These are phyloP conservation scores for Coboldia fuscipes DNA, from an alignment of 1,140 invertebrate genomes.

Conservation along the genomic window DNA sequence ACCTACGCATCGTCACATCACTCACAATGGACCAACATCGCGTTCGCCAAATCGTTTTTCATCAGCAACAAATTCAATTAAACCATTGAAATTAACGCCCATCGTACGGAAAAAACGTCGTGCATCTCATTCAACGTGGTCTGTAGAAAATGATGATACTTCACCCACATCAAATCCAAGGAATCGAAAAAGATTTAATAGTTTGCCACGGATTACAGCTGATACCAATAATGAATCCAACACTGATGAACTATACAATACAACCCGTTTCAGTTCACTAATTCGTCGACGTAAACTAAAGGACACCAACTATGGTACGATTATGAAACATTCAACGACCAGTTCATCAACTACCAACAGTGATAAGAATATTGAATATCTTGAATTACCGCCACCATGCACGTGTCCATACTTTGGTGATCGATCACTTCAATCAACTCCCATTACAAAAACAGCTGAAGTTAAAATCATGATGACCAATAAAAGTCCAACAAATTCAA, in stretches of 20 bases:
- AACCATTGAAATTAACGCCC: not conserved
- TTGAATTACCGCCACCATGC: slow-evolving; percentile 43
- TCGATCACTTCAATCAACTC: slow-evolving; percentile 21
- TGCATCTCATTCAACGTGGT: slow-evolving; percentile 1
- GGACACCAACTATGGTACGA: not conserved
- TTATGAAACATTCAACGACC: slow-evolving; percentile 3
- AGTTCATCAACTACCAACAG: not conserved
- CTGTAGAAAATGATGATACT: too few species aligned
- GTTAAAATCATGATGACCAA: slow-evolving; percentile 24
- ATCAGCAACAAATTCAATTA: not conserved
- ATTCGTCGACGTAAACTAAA: slow-evolving; percentile 9
- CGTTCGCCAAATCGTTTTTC: too few species aligned
- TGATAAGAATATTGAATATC: slow-evolving; percentile 17
- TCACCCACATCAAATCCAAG: not conserved
- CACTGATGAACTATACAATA: too few species aligned
- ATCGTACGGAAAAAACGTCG: not conserved
- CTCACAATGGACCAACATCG: too few species aligned
- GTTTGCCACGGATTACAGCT: not conserved
- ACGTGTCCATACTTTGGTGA: slow-evolving; percentile 58
- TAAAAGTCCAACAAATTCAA: slow-evolving; percentile 1
- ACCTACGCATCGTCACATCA: too few species aligned
- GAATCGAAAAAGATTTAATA: not conserved
- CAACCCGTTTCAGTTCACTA: too few species aligned
- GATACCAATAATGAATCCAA: too few species aligned
- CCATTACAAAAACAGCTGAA: slow-evolving; percentile 21